phyloP scores from a whole-genome alignment of 2,888 invertebrate genomes.

The Parelbella ahira region DNA sequence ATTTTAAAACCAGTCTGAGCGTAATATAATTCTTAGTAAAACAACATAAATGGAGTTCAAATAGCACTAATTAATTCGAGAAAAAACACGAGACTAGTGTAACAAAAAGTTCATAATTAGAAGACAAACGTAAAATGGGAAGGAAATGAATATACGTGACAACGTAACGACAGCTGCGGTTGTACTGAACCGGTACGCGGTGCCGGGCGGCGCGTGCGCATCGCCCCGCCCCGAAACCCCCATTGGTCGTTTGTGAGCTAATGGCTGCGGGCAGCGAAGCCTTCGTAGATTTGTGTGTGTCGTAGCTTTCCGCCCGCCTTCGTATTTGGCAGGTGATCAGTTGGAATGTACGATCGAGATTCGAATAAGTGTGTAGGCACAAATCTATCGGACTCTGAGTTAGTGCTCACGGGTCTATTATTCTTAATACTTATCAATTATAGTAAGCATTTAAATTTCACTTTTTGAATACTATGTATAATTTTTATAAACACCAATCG shows the following conservation, averaged over 20 bases:
- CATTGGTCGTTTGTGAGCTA: constrained; percentile 57
- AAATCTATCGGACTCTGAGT: no score
- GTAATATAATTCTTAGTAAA: constrained; percentile 27
- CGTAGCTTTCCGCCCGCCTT: constrained; percentile 71
- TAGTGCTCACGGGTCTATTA: no score
- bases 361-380: constrained; percentile 47
- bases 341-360: constrained; percentile 48
- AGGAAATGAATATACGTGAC: constrained; percentile 45
- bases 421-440: no score
- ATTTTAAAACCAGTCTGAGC: constrained; percentile 35
- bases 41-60: constrained; percentile 33
- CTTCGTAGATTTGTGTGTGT: constrained; percentile 46
- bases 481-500: no score
- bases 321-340: constrained; percentile 58
- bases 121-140: constrained; percentile 42
- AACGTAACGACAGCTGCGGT: constrained; percentile 63
- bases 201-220: constrained; percentile 72
- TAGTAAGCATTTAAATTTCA: no score
- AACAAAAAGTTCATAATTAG: constrained; percentile 63
- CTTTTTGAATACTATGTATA: no score
- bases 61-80: constrained; percentile 25
- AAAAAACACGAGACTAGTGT: constrained; percentile 40
- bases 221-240: constrained; percentile 47
- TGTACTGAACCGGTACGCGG: constrained; percentile 54
- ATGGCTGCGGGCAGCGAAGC: constrained; percentile 55